Evolutionary conservation across 1,140 invertebrate genomes (phyloP).

Genomic region (Wasmannia auropunctata): DNA sequence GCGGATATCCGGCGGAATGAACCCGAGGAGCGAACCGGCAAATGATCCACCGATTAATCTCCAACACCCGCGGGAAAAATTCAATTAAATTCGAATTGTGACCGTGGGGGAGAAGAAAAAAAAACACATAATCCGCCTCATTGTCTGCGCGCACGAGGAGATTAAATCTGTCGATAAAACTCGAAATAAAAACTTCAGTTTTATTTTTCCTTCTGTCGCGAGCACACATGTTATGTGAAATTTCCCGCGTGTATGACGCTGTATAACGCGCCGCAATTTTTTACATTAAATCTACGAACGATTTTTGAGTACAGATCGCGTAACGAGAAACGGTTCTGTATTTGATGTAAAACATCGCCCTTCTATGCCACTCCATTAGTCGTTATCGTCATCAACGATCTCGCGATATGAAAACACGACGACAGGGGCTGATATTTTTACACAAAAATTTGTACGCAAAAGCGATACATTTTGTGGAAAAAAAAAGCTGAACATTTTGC

Average conservation of each 20-base stretch:
- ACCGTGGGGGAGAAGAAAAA: conserved; percentile 18
- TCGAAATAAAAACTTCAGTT: conserved; percentile 34
- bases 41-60: conserved; percentile 67
- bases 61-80: conserved; percentile 48
- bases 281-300: background rate
- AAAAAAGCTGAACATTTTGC: background rate
- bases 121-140: conserved; percentile 36
- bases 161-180: conserved; percentile 47
- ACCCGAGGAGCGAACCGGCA: conserved; percentile 49
- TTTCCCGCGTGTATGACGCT: background rate
- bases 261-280: background rate
- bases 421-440: background rate
- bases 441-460: background rate
- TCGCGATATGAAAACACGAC: conserved; percentile 5
- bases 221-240: background rate
- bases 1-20: conserved; percentile 56
- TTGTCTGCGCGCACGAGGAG: conserved; percentile 20
- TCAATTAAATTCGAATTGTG: conserved; percentile 66
- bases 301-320: background rate
- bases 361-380: background rate
- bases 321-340: background rate
- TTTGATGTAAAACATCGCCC: conserved; percentile 1
- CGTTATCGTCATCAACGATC: conserved; percentile 1
- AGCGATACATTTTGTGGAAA: background rate
- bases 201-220: background rate